Conservation (phyloP, 92 coral and sea anemone species). For the Metridium senile region DNA sequence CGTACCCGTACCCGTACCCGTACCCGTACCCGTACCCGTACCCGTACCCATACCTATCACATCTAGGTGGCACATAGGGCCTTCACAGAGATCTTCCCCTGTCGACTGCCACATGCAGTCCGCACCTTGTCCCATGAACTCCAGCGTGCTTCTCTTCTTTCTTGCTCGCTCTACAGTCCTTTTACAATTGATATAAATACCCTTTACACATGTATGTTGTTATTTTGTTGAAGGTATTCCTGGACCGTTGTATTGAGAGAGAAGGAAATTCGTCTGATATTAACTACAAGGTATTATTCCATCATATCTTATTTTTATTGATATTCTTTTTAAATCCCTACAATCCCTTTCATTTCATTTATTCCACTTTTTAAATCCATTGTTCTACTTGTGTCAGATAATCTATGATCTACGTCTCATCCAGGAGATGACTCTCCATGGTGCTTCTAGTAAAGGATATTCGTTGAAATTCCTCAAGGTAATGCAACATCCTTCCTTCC, state of each 20-base stretch:
- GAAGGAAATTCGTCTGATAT: constrained; percentile 39
- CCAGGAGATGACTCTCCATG: constrained; percentile 40
- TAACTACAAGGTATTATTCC: constrained; percentile 38
- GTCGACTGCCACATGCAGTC: too few relatives aligned
- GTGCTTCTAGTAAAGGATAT: constrained; percentile 8
- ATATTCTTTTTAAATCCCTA: not conserved
- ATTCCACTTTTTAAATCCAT: not conserved
- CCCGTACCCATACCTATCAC: too few relatives aligned
- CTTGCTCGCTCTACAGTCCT: too few relatives aligned
- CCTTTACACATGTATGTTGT: too few relatives aligned
- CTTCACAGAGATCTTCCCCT: too few relatives aligned
- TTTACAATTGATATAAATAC: too few relatives aligned
- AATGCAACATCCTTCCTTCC: not conserved
- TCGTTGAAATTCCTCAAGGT: constrained; percentile 37
- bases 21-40: too few relatives aligned
- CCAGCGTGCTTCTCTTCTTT: too few relatives aligned
- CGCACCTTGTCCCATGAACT: too few relatives aligned
- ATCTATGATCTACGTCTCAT: constrained; percentile 35
- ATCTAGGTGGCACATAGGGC: too few relatives aligned
- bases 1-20: too few relatives aligned
- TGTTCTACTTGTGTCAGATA: constrained; percentile 4
- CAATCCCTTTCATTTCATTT: not conserved
- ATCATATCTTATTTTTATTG: not conserved
- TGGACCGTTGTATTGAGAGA: constrained; percentile 36
- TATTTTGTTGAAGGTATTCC: constrained; percentile 18